Percentiles rank a stretch among this genome's conserved stretches.
Conservation (phyloP, 2,113 vertebrate species). For the Platichthys stellatus region DNA sequence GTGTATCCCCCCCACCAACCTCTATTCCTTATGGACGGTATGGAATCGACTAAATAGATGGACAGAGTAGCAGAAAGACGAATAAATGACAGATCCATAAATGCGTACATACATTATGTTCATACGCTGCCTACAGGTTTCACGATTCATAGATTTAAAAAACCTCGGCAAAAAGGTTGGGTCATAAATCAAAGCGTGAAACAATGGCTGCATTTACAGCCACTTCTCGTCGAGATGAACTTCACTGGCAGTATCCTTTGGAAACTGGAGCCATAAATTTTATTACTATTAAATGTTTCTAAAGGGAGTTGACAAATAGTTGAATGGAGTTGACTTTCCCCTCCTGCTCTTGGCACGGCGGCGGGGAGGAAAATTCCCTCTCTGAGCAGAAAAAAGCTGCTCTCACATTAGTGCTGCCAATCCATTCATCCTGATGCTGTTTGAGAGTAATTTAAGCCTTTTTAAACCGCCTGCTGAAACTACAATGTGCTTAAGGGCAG, state of each 20-base stretch:
- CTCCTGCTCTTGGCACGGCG: constrained; percentile 87
- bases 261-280: constrained; percentile 93
- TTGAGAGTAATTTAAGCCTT: constrained; percentile 91
- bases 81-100: constrained; percentile 30
- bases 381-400: constrained; percentile 81
- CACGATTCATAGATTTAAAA: constrained; percentile 48
- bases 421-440: constrained; percentile 90
- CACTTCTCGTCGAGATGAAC: constrained; percentile 84
- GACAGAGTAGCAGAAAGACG: constrained; percentile 15
- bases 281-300: constrained; percentile 96
- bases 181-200: constrained; percentile 87
- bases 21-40: constrained; percentile 45
- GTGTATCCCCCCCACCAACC: constrained; percentile 47
- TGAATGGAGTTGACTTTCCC: constrained; percentile 89
- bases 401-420: constrained; percentile 85
- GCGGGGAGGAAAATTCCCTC: constrained; percentile 84
- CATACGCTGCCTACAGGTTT: constrained; percentile 19
- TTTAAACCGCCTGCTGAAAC: constrained; percentile 90
- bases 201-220: constrained; percentile 90
- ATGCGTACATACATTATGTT: constrained; percentile 42
- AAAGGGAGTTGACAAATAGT: constrained; percentile 98
- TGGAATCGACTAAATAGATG: constrained; percentile 48
- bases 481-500: constrained; percentile 89
- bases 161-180: constrained; percentile 71
- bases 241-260: constrained; percentile 90